Evolutionary conservation across 2,888 invertebrate species (phyloP).

Genomic region (Phortica okadai): DNA sequence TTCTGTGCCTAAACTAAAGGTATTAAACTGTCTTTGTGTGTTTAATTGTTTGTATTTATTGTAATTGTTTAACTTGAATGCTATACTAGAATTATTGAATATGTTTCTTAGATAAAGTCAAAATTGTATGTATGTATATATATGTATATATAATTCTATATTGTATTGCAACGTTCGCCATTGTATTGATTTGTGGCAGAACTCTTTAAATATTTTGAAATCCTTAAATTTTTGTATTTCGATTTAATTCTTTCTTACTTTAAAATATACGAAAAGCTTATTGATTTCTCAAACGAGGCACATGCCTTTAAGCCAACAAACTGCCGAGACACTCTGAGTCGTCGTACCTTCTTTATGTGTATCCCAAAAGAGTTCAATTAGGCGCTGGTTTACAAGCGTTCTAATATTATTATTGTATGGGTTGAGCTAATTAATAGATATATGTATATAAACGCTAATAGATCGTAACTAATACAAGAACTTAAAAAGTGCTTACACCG

Average conservation of each 20-base stretch:
- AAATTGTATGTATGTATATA: background rate
- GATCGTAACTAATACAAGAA: constrained; percentile 15
- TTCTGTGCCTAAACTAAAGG: background rate
- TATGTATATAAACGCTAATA: background rate
- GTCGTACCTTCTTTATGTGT: no score
- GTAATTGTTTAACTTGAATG: background rate
- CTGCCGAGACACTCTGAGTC: background rate
- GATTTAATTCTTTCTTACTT: background rate
- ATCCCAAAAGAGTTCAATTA: no score
- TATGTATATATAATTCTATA: background rate
- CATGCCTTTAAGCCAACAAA: no score
- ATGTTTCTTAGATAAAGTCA: background rate
- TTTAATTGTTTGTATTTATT: background rate
- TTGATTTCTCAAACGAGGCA: background rate
- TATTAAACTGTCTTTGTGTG: background rate
- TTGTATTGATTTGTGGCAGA: background rate
- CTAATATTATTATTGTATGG: constrained; percentile 28
- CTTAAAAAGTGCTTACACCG: constrained; percentile 14
- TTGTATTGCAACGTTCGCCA: background rate
- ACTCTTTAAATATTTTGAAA: background rate
- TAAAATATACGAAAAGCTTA: background rate
- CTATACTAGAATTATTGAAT: background rate
- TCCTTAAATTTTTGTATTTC: background rate
- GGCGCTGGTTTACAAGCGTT: background rate
- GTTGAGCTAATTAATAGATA: constrained; percentile 14